Conservation (phyloP, 2,888 invertebrate genomes). For the Apodemia duryi region DNA sequence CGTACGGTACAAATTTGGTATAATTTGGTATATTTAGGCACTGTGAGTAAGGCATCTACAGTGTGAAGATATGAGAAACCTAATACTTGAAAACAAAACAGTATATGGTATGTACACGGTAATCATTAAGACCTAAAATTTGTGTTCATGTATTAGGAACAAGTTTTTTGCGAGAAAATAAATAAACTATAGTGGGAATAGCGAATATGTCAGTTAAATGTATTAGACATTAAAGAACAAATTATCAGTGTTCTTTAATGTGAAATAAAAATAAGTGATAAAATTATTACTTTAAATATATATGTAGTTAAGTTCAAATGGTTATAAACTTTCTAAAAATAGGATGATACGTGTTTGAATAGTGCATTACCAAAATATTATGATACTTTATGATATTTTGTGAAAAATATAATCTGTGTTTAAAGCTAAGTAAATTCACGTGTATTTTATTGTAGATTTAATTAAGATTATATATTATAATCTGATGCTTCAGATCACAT, state of each 20-base stretch:
- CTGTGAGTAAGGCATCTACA: constrained; percentile 93
- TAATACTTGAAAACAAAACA: constrained; percentile 24
- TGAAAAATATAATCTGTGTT: constrained; percentile 56
- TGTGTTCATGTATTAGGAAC: no score
- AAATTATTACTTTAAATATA: no score
- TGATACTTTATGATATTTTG: constrained; percentile 38
- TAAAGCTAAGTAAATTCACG: constrained; percentile 45
- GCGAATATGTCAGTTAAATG: no score
- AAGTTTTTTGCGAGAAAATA: no score
- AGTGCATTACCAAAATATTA: constrained; percentile 68
- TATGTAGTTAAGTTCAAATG: no score
- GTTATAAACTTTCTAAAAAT: constrained; percentile 52
- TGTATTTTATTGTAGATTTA: constrained; percentile 19
- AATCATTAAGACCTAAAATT: no score
- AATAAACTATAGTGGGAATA: no score
- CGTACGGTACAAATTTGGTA: constrained; percentile 72
- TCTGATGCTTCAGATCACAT: constrained; percentile 70
- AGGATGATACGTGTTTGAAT: constrained; percentile 64
- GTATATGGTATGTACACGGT: not conserved
- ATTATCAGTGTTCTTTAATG: no score
- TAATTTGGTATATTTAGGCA: constrained; percentile 82
- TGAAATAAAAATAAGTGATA: no score
- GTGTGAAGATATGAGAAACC: constrained; percentile 76
- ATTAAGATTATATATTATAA: constrained; percentile 7
- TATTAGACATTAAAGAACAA: no score